phyloP scores from a whole-genome alignment of 1,140 invertebrate species.

The Hyles euphorbiae region DNA sequence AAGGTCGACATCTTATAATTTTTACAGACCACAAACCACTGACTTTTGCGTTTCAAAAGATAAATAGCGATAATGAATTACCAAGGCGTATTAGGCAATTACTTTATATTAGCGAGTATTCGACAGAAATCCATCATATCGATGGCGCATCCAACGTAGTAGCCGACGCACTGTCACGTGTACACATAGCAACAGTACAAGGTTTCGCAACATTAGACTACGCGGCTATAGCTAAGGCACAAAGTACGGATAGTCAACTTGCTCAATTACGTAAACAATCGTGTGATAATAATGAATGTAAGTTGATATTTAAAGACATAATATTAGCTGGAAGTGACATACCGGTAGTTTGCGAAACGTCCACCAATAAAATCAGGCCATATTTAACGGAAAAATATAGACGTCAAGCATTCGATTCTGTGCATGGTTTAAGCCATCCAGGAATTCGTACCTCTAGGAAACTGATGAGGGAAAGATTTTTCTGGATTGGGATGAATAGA shows the following conservation, averaged over 20 bases:
- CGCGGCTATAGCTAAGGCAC: too few relatives aligned
- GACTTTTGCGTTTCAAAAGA: conserved; percentile 5
- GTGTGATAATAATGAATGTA: too few relatives aligned
- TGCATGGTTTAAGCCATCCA: conserved; percentile 21
- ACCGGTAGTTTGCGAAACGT: too few relatives aligned
- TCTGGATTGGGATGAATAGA: conserved; percentile 34
- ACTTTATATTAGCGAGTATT: conserved; percentile 9
- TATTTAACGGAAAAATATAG: conserved; percentile 21
- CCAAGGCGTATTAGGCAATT: conserved; percentile 3
- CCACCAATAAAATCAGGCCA: conserved; percentile 5
- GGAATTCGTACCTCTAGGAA: conserved; percentile 16
- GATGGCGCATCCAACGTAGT: conserved; percentile 18
- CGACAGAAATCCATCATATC: conserved; percentile 7
- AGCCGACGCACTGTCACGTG: conserved; percentile 36
- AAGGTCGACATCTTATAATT: too few relatives aligned
- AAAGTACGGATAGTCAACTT: too few relatives aligned
- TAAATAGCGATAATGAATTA: not conserved
- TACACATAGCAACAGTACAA: conserved; percentile 7
- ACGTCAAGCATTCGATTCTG: conserved; percentile 12
- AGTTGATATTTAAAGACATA: too few relatives aligned
- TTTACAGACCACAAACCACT: conserved; percentile 3
- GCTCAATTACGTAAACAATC: too few relatives aligned
- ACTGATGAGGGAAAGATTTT: conserved; percentile 12
- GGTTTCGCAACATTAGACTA: conserved; percentile 15
- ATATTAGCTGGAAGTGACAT: too few relatives aligned